Base-by-base conservation (phyloP, 2,797 vertebrate genomes). In the Chaunax sp. region DNA sequence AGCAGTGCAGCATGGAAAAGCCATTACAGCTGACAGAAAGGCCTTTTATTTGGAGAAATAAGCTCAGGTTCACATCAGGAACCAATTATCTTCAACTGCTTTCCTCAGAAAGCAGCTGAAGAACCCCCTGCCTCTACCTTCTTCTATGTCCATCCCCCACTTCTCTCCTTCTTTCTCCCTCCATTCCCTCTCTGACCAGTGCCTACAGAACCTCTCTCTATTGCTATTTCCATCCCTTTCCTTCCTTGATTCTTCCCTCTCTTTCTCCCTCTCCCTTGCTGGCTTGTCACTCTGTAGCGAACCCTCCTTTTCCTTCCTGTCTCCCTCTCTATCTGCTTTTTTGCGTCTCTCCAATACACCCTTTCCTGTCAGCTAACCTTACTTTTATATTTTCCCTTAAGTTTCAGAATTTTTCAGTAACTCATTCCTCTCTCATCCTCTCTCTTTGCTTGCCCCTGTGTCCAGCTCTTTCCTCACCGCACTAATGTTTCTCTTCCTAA, bases 21-120 rank as follows among this genome's bases (percentile, higher is more conserved):
- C 76, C 84, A 92, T 93, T 92, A 90, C 81, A 86, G 81, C 68
- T 81, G 85, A 90, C 85, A 92, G 88, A 92, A 89, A 89, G 84
- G 75, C 69, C 76, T 90, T 91, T 92, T 93, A 91, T 94, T 90
- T 88, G 78, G 75, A 88, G 87, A 83, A 81, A 75, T 77, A 63
- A 84, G 86, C 85, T 81, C 82, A 91, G 88, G 87, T 90, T 92
- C 81, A 93, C 94, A 94, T 94, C 72, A 92, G 93, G 93, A 94
- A 94, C 81, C 91, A 91, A 94, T 95, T 94, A 93, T 68, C 58
- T 82, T 35, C 66, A 78, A 78, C 79, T 78, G 59, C 78, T 65
- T 59, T 59, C 54, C 69, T 61, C 69, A 44, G 43, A 80, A 72
- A 77, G 74, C 64, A 83, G 71, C 82, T 67, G 75, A 73, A 75